Percentiles rank a stretch among this genome's conserved stretches.
Evolutionary conservation across 2,797 vertebrate species (phyloP).

Genomic region (Molossus molossus): DNA sequence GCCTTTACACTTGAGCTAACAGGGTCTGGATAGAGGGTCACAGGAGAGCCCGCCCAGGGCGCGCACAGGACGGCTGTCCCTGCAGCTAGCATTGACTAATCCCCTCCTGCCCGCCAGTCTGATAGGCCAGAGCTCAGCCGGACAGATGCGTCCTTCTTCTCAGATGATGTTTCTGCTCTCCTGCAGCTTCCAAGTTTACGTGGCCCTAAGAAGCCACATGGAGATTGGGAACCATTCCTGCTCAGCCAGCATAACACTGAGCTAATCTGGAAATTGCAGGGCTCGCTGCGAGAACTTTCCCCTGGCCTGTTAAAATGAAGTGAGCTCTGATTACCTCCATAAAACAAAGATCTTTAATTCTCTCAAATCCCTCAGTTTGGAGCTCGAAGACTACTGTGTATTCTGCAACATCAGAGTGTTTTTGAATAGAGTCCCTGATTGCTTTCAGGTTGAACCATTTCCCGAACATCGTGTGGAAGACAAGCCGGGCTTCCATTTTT

Average conservation of each 20-base stretch:
- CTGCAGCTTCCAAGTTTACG: neutral
- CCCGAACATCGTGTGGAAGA: neutral
- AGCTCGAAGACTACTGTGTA: neutral
- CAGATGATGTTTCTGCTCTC: neutral
- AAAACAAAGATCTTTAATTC: neutral
- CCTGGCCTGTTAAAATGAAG: neutral
- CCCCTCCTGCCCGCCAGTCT: neutral
- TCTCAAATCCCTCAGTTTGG: neutral
- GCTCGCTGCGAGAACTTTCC: neutral
- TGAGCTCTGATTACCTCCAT: neutral
- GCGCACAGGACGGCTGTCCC: neutral
- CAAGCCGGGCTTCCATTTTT: neutral
- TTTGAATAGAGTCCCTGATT: neutral
- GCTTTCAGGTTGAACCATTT: neutral
- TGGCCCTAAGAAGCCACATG: neutral
- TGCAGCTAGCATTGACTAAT: neutral
- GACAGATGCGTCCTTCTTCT: neutral
- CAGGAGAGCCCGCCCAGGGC: neutral
- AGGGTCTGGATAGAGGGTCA: neutral
- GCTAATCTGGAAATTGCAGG: neutral
- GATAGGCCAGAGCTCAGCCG: neutral
- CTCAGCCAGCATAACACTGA: neutral
- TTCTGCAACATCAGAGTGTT: neutral
- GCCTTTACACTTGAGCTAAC: neutral
- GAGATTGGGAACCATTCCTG: constrained; percentile 10